Conservation (phyloP, 2,888 invertebrate genomes). For the Microchrysa polita region DNA sequence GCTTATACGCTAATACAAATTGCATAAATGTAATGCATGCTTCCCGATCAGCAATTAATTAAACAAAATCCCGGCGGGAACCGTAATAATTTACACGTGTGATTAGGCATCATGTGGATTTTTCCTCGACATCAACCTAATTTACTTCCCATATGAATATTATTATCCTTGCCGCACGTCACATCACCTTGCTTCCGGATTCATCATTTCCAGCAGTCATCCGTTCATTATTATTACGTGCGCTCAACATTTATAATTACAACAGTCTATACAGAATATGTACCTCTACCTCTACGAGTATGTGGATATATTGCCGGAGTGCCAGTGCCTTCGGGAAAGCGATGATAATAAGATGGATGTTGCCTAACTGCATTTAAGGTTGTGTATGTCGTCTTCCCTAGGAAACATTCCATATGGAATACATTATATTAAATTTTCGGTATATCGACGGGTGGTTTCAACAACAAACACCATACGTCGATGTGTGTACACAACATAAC, state of each 20-base stretch:
- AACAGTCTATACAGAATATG: too few relatives aligned
- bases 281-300: too few relatives aligned
- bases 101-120: too few relatives aligned
- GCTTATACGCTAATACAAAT: too few relatives aligned
- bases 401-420: slow-evolving; percentile 4
- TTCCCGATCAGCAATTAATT: too few relatives aligned
- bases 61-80: too few relatives aligned
- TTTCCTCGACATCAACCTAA: too few relatives aligned
- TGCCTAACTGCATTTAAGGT: slow-evolving; percentile 32
- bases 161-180: slow-evolving; percentile 5
- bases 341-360: slow-evolving; percentile 36
- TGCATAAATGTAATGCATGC: too few relatives aligned
- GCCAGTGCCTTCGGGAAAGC: slow-evolving; percentile 8
- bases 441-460: slow-evolving; percentile 12
- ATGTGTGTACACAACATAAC: neutral
- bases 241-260: slow-evolving; percentile 16
- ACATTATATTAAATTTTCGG: slow-evolving; percentile 18
- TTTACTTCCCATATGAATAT: too few relatives aligned
- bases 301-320: neutral
- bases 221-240: slow-evolving; percentile 17
- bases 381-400: slow-evolving; percentile 25
- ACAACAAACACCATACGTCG: neutral
- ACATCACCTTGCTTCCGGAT: too few relatives aligned
- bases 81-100: too few relatives aligned
- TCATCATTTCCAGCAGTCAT: slow-evolving; percentile 11